Percentiles rank a stretch among this genome's conserved stretches.
These are phyloP conservation scores for Sylvia borin DNA, from an alignment of 2,797 vertebrate species.

Conservation along the genomic window DNA sequence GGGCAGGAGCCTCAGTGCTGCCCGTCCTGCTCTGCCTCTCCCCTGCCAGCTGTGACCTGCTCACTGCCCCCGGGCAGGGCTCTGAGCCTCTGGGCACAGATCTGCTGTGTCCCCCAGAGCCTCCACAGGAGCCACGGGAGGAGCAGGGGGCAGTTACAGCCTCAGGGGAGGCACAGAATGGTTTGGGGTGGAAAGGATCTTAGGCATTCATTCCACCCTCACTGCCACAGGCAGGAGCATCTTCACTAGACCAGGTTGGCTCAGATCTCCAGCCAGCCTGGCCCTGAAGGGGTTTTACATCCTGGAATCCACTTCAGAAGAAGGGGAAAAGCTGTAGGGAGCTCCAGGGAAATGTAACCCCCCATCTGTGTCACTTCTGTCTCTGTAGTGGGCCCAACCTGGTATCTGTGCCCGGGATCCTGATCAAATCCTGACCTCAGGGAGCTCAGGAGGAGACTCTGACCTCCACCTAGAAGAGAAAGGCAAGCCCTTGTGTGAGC, in stretches of 20 bases:
- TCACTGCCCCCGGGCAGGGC: rapidly evolving
- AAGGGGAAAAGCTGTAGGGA: background rate
- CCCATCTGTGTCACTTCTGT: background rate
- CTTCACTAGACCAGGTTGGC: background rate
- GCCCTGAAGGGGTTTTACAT: background rate
- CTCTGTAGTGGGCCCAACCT: background rate
- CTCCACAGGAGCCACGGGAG: background rate
- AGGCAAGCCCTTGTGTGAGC: background rate
- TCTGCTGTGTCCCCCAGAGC: background rate
- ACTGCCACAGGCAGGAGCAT: background rate
- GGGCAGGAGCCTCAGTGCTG: background rate
- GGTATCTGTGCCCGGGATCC: background rate
- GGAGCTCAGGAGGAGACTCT: background rate
- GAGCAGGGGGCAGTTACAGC: background rate
- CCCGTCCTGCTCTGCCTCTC: background rate
- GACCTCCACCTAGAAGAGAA: background rate
- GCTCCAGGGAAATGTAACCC: background rate
- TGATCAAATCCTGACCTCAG: background rate
- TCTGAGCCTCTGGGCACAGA: background rate
- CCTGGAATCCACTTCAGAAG: background rate
- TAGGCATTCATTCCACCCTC: background rate
- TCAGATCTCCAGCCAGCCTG: background rate
- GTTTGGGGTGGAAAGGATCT: background rate
- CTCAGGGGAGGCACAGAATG: background rate
- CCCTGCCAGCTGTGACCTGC: background rate